Evolutionary conservation across 2,113 vertebrate genomes (phyloP).

Genomic region (Anas platyrhynchos): DNA sequence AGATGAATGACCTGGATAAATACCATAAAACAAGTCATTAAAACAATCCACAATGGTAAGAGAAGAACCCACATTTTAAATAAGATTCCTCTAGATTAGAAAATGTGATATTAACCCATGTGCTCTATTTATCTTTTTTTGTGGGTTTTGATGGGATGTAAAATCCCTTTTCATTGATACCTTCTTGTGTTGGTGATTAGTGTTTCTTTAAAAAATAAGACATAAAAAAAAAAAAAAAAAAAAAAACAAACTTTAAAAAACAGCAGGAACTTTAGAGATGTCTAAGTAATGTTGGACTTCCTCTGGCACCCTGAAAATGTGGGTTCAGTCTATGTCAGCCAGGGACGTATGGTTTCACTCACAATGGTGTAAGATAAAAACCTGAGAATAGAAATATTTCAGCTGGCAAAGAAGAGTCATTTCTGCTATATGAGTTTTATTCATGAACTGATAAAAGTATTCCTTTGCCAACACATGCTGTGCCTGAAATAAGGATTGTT

Average conservation of each 20-base stretch:
- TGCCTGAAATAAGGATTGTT: neutral
- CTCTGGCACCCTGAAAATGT: neutral
- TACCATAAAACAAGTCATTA: neutral
- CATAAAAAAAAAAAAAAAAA: neutral
- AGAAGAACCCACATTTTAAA: neutral
- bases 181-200: neutral
- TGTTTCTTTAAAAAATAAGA: neutral
- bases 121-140: neutral
- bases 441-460: neutral
- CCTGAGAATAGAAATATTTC: neutral
- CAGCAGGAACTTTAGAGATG: neutral
- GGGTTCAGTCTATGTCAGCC: neutral
- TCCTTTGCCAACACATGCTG: conserved; percentile 2
- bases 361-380: neutral
- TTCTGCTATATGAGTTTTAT: neutral
- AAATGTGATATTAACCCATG: neutral
- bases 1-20: neutral
- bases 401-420: neutral
- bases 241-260: neutral
- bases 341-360: neutral
- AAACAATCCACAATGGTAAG: neutral
- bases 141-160: neutral
- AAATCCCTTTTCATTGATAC: neutral
- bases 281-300: neutral
- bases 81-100: neutral